Conservation (phyloP, 2,797 vertebrate species). For the Oophaga sylvatica region DNA sequence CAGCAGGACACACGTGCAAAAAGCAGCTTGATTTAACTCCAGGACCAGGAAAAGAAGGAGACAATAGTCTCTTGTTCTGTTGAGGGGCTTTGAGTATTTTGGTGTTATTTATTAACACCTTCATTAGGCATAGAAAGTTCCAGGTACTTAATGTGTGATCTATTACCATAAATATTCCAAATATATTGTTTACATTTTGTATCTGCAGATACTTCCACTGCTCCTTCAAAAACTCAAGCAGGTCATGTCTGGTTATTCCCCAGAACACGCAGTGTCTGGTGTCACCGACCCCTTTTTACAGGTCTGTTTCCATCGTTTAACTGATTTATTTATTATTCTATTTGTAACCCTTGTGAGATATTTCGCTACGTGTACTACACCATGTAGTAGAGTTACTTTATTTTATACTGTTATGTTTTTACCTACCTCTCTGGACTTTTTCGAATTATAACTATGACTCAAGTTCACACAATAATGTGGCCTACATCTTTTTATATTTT, state of each 20-base stretch:
- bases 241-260: conserved; percentile 83
- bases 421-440: background rate
- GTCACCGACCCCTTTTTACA: conserved; percentile 90
- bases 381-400: background rate
- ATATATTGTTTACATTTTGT: background rate
- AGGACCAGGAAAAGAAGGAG: too few relatives aligned
- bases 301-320: conserved; percentile 68
- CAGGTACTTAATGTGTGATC: background rate
- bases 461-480: background rate
- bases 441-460: background rate
- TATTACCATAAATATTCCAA: background rate
- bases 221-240: conserved; percentile 85
- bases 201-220: conserved; percentile 79
- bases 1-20: too few relatives aligned
- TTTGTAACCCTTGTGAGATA: background rate
- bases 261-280: conserved; percentile 86
- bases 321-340: background rate
- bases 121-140: too few relatives aligned
- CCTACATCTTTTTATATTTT: background rate
- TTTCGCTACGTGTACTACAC: background rate
- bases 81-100: too few relatives aligned
- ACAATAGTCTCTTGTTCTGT: too few relatives aligned
- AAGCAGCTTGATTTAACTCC: too few relatives aligned
- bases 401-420: background rate
- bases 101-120: too few relatives aligned